Evolutionary conservation across 2,113 vertebrate genomes (phyloP).

Genomic region (Hepsetus odoe): DNA sequence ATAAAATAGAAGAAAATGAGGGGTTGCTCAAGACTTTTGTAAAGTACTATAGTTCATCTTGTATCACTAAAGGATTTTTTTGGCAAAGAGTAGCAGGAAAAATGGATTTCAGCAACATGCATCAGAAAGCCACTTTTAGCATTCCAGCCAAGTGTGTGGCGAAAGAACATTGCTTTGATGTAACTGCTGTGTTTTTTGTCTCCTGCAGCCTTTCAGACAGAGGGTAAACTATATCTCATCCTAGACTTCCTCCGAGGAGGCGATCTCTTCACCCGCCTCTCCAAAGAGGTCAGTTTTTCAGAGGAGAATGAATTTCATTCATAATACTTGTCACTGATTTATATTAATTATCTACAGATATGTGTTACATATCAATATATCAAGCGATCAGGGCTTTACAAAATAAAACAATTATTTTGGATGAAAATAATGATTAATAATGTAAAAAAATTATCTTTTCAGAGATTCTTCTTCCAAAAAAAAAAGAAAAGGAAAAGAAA

Average conservation of each 20-base stretch:
- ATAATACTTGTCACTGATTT: background rate
- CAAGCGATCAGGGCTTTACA: too few relatives aligned
- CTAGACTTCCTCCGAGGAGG: conserved; percentile 95
- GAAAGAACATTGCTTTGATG: background rate
- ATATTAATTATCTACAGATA: too few relatives aligned
- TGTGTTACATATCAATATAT: too few relatives aligned
- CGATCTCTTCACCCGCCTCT: conserved; percentile 95
- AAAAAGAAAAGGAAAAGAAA: too few relatives aligned
- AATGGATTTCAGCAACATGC: background rate
- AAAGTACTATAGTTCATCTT: background rate
- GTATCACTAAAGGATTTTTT: too few relatives aligned
- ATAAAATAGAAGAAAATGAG: too few relatives aligned
- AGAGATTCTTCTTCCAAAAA: too few relatives aligned
- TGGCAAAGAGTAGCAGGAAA: background rate
- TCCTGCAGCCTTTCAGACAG: conserved; percentile 91
- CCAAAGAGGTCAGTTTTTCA: conserved; percentile 85
- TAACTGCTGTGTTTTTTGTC: conserved; percentile 25
- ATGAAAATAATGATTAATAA: too few relatives aligned
- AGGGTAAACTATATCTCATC: conserved; percentile 96
- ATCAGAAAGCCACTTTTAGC: background rate
- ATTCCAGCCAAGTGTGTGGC: conserved; percentile 7
- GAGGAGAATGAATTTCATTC: background rate
- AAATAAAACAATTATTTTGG: too few relatives aligned
- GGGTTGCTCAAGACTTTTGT: too few relatives aligned
- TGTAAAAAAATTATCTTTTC: too few relatives aligned